These are phyloP conservation scores for Parazoanthus swiftii DNA, from an alignment of 92 coral and sea anemone species.

Conservation along the genomic window DNA sequence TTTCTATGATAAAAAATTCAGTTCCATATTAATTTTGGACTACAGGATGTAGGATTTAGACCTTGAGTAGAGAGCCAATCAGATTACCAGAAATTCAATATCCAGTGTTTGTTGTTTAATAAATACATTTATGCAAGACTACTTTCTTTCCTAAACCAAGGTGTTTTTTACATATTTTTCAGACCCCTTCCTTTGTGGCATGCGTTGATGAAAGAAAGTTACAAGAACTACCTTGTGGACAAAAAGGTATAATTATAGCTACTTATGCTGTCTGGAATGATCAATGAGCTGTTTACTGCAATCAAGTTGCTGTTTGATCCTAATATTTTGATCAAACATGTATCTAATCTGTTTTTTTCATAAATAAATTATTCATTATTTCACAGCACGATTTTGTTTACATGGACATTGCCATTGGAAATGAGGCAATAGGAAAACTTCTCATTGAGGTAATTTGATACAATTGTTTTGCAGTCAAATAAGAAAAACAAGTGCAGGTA, in stretches of 20 bases:
- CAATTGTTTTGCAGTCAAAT: neutral
- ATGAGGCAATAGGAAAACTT: slow-evolving; percentile 66
- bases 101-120: no score
- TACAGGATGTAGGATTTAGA: no score
- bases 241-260: slow-evolving; percentile 63
- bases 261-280: neutral
- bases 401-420: slow-evolving; percentile 77
- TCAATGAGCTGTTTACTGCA: neutral
- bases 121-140: no score
- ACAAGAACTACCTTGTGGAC: slow-evolving; percentile 68
- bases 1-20: no score
- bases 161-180: neutral
- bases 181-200: slow-evolving; percentile 98
- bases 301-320: neutral
- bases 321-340: neutral
- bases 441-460: slow-evolving; percentile 75
- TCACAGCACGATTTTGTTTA: slow-evolving; percentile 89
- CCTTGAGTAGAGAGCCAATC: no score
- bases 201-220: slow-evolving; percentile 86
- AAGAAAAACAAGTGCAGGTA: no score
- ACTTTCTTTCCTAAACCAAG: neutral
- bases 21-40: no score
- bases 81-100: no score
- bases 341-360: no score
- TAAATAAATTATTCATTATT: neutral